phyloP scores from a whole-genome alignment of 2,888 invertebrate genomes.

The Frankliniella fusca region DNA sequence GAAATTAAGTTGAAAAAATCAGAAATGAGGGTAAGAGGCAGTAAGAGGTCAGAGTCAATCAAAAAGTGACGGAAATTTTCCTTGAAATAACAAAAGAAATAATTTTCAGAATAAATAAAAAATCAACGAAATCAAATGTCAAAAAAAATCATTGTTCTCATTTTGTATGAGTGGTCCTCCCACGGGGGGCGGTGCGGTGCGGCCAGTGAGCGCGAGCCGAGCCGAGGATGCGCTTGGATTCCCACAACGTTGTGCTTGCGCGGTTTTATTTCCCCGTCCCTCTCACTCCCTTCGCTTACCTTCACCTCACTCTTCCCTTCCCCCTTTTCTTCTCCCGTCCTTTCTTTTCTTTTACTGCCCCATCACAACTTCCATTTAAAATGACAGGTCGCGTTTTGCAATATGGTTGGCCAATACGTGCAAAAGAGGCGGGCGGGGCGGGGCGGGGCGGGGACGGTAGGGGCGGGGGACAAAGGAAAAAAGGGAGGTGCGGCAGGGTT shows the following conservation, averaged over 20 bases:
- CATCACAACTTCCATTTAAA: slow-evolving; percentile 25
- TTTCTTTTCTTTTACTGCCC: neutral
- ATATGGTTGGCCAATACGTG: slow-evolving; percentile 12
- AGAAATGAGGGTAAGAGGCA: too few species aligned
- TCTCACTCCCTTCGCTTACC: too few species aligned
- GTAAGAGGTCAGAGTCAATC: too few species aligned
- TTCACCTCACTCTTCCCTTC: neutral
- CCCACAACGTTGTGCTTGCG: neutral
- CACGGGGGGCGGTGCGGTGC: too few species aligned
- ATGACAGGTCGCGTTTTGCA: slow-evolving; percentile 22
- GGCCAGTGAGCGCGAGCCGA: too few species aligned
- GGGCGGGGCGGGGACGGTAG: neutral
- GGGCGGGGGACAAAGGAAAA: neutral
- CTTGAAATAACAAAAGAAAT: too few species aligned
- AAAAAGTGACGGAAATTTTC: too few species aligned
- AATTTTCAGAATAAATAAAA: too few species aligned
- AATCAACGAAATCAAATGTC: too few species aligned
- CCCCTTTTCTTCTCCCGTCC: neutral
- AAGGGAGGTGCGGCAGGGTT: neutral
- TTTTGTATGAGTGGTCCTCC: too few species aligned
- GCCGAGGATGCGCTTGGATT: neutral
- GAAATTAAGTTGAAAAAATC: too few species aligned
- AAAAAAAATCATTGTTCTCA: too few species aligned
- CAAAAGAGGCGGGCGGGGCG: neutral
- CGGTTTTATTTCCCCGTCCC: neutral